phyloP scores from a whole-genome alignment of 2,888 invertebrate species.

The Polietes domitor region DNA sequence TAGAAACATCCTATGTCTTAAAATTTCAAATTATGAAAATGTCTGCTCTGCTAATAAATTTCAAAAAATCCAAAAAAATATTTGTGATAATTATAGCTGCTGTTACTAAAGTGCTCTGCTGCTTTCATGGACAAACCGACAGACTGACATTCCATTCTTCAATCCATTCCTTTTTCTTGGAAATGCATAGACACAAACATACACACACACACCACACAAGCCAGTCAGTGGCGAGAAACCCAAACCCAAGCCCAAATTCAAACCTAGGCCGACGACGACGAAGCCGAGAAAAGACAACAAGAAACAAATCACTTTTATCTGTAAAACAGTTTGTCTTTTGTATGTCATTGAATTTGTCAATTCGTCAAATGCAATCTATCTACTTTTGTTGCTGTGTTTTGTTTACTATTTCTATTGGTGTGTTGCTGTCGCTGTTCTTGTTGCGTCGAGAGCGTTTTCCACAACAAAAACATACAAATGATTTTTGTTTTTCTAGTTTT shows the following conservation, averaged over 20 bases:
- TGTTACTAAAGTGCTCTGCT: neutral
- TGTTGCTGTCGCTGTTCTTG: neutral
- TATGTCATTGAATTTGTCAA: constrained; percentile 61
- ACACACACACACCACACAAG: neutral
- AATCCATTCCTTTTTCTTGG: neutral
- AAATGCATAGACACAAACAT: neutral
- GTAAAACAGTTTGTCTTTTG: constrained; percentile 47
- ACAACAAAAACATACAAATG: constrained; percentile 36
- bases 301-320: constrained; percentile 51
- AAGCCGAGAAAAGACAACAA: neutral
- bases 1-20: too few species aligned
- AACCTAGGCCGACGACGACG: neutral
- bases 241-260: neutral
- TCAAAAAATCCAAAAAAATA: too few species aligned
- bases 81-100: too few species aligned
- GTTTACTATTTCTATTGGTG: neutral
- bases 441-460: constrained; percentile 20
- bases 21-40: too few species aligned
- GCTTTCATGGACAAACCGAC: neutral
- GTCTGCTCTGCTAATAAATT: too few species aligned
- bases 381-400: constrained; percentile 14
- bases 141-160: too few species aligned
- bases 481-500: constrained; percentile 40
- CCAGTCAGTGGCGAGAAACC: neutral
- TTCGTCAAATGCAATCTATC: constrained; percentile 56